phyloP scores from a whole-genome alignment of 2,113 vertebrate genomes.

The Brachyhypopomus occidentalis region DNA sequence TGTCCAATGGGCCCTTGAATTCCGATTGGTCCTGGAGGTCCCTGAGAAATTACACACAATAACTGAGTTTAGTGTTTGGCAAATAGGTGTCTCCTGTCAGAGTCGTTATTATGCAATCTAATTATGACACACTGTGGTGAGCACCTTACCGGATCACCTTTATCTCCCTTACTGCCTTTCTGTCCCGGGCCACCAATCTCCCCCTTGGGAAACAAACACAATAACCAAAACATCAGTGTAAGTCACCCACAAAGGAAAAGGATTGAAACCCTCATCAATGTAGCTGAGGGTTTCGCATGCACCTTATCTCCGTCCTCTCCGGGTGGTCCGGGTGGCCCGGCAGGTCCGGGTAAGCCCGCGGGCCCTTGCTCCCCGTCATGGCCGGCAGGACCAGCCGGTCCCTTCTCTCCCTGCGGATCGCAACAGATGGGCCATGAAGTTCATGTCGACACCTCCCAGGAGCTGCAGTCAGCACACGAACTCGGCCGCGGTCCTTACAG shows the following conservation, averaged over 20 bases:
- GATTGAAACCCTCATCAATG: not conserved
- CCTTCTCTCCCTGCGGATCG: constrained; percentile 83
- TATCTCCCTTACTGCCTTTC: constrained; percentile 91
- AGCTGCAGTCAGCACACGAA: constrained; percentile 27
- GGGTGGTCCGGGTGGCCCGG: constrained; percentile 76
- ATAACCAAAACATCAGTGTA: not conserved
- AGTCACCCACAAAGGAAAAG: not conserved
- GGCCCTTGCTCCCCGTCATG: constrained; percentile 82
- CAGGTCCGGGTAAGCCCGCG: constrained; percentile 76
- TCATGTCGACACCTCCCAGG: constrained; percentile 40
- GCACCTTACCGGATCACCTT: constrained; percentile 84
- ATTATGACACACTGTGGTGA: no score
- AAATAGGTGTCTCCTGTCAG: no score
- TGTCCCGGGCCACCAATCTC: constrained; percentile 84
- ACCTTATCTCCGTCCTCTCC: constrained; percentile 95
- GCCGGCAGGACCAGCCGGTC: constrained; percentile 78
- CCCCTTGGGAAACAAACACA: constrained; percentile 71
- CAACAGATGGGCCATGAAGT: constrained; percentile 47
- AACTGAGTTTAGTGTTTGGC: not conserved
- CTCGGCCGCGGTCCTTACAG: constrained; percentile 70
- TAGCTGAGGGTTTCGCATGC: not conserved
- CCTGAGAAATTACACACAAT: constrained; percentile 67
- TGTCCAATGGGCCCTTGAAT: constrained; percentile 83
- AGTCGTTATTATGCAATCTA: no score
- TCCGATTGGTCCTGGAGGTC: constrained; percentile 84